These are phyloP conservation scores for Leptatherina wallacei DNA, from an alignment of 2,797 vertebrate genomes.

Conservation along the genomic window DNA sequence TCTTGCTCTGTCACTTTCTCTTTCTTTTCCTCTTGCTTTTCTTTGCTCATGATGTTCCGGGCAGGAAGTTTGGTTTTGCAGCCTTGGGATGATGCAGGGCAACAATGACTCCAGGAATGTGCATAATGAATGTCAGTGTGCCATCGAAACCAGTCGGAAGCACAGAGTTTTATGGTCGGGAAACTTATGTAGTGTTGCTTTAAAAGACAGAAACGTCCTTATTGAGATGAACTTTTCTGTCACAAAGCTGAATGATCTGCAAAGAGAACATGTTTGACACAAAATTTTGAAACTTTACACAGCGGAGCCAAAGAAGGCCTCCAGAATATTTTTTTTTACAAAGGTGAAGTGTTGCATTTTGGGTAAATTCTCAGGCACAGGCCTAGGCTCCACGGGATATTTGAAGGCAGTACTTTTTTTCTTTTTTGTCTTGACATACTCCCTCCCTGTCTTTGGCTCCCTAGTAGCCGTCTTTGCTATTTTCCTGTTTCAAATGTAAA, in stretches of 20 bases:
- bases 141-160: too few species aligned
- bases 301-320: slow-evolving; percentile 35
- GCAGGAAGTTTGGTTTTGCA: neutral
- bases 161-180: too few species aligned
- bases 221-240: neutral
- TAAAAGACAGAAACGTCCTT: neutral
- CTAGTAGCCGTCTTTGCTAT: slow-evolving; percentile 56
- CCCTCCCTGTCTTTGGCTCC: slow-evolving; percentile 37
- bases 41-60: too few species aligned
- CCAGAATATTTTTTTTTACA: slow-evolving; percentile 32
- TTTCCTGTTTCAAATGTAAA: slow-evolving; percentile 78
- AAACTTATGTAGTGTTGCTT: neutral
- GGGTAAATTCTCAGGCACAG: slow-evolving; percentile 42
- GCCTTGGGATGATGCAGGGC: too few species aligned
- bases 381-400: slow-evolving; percentile 20
- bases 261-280: neutral
- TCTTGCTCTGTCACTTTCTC: too few species aligned
- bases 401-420: slow-evolving; percentile 25
- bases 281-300: slow-evolving; percentile 2
- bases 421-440: slow-evolving; percentile 42
- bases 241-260: neutral
- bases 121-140: too few species aligned
- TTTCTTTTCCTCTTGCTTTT: too few species aligned
- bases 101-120: too few species aligned
- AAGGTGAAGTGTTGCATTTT: slow-evolving; percentile 43